Base-by-base conservation (phyloP, 2,797 vertebrate genomes). In the Crenichthys baileyi region DNA sequence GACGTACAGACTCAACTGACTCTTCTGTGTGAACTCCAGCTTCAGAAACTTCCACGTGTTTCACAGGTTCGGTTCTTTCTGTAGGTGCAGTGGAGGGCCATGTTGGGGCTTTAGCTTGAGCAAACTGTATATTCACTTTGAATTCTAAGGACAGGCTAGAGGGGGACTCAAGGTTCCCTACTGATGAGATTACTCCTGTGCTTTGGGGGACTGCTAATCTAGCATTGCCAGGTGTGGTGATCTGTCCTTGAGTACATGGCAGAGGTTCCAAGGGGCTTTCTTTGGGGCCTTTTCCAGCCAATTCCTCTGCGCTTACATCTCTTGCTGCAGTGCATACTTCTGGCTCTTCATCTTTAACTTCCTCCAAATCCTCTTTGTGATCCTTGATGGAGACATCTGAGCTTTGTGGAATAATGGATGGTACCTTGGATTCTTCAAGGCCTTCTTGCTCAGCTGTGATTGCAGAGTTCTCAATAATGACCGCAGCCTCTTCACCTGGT, bases 71-170 rank as follows among this genome's bases (percentile, higher is more conserved):
- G 18, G 0, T 1, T 67, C 24, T 78, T 41, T 87, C 82, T 56
- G 63, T 36, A 44, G 61, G 5, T 2, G 39, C 2, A 6, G 71
- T 1, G 2, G 72, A 50, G 22, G 72, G n/a, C 5, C 82, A 70
- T 56, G 26, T 51, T 31, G 39, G 46, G 67, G 41, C 20, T 41
- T 78, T 88, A 53, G 61, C 26, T 53, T 91, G 89, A 0, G 83
- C 90, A 82, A 91, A 91, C 44, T 91, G 88, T 70, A 91, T 90
- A 56, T 92, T 92, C 0, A 90, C 80, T 85, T 93, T 92, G 61
- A 91, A 87, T 72, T 92, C 91, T 48, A 90, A 72, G n/a, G 90
- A 92, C 48, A 92, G 79, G 70, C 89, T 91, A 18, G 90, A 89
- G 0, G 91, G 90, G 3, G 86, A 61, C 63, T 91, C 87, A 11